Base-by-base conservation (phyloP, 2,113 vertebrate genomes). In the Pogonocichla stellata region DNA sequence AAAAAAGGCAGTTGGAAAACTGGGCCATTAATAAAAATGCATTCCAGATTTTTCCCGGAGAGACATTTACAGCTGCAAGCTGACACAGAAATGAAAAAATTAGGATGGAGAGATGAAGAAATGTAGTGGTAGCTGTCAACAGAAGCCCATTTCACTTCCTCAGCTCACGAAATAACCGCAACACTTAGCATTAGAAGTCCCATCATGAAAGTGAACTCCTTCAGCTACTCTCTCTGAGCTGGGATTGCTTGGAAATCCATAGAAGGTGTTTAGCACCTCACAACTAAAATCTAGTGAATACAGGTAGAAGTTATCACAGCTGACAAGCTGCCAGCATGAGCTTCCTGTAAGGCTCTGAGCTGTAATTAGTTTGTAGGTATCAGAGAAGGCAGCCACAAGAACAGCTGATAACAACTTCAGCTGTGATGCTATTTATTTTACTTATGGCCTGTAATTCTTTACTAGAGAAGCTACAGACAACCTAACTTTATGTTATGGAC, bases 1-100 rank as follows among this genome's bases (percentile, higher is more conserved):
- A 45, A 74, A 91, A 86, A 78, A 70, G 20, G 6, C 33, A 73
- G 47, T 62, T 3, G 8, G 38, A 95, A 94, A 95, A 80, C 38
- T 13, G 12, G 61, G 89, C 53, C 53, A 56, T 81, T 88, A 92
- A 70, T 48, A 62, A 83, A 95, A 92, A 88, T 17, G 53, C 69
- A 34, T 89, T 91, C 86, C 75, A 91, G 51, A 66, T 48, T 83
- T 83, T 83, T 77, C 71, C 74, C 94, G 80, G 64, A 84, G 77
- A 92, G 72, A 84, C 40, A 66, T n/a, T 57, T 86, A 95, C 93
- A 95, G 74, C 65, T 96, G 81, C 87, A 92, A 95, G 56, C 50
- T 65, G 62, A 92, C n/a, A 87, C 31, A 85, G 67, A 97, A 93
- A 80, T 47, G 43, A 77, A 88, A 60, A 65, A 69, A 87, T 2